phyloP scores from a whole-genome alignment of 2,113 vertebrate genomes.

The Triplophysa tibetana region DNA sequence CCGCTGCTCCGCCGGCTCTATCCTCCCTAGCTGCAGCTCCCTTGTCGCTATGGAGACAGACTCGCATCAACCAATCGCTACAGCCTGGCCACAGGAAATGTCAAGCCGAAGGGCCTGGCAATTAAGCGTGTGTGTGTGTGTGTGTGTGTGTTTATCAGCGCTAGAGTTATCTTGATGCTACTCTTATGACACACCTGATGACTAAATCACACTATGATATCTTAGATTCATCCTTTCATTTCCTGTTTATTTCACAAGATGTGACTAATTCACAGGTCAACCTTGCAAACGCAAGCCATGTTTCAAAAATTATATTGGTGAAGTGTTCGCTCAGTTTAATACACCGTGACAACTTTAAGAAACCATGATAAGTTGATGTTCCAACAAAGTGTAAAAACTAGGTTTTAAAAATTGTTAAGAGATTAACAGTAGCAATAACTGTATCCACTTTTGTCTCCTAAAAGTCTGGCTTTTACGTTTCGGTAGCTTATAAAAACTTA shows the following conservation, averaged over 20 bases:
- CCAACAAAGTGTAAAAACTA: background rate
- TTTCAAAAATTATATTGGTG: too few species aligned
- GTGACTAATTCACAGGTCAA: background rate
- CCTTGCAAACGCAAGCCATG: background rate
- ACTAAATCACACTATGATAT: background rate
- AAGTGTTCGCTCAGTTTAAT: too few species aligned
- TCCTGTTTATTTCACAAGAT: background rate
- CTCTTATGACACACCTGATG: background rate
- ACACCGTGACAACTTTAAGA: too few species aligned
- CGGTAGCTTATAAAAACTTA: too few species aligned
- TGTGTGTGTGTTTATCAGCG: background rate
- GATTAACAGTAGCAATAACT: too few species aligned
- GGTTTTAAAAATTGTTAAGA: background rate
- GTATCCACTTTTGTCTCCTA: too few species aligned
- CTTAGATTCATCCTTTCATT: background rate
- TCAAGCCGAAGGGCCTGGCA: slow-evolving; percentile 54
- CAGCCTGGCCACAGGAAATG: slow-evolving; percentile 57
- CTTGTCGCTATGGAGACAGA: slow-evolving; percentile 60
- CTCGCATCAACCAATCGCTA: slow-evolving; percentile 41
- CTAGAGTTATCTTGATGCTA: background rate
- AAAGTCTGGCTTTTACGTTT: too few species aligned
- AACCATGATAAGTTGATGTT: background rate
- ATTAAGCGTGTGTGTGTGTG: slow-evolving; percentile 52
- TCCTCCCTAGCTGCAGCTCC: slow-evolving; percentile 51
- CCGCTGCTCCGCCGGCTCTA: slow-evolving; percentile 8